phyloP scores from a whole-genome alignment of 2,113 vertebrate species.

The Tragelaphus buxtoni region DNA sequence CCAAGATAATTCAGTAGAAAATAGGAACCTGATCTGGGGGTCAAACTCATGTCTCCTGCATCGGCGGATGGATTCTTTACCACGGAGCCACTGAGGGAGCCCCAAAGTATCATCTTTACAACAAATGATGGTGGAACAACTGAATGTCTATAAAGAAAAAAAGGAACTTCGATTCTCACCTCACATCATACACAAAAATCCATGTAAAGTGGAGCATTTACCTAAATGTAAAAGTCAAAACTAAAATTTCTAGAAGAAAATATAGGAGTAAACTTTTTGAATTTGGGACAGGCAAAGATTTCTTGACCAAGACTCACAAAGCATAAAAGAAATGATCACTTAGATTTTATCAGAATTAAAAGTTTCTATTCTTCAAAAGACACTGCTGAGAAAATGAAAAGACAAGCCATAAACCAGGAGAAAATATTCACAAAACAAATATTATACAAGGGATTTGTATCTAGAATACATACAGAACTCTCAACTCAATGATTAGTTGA shows the following conservation, averaged over 20 bases:
- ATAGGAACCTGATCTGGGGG: neutral
- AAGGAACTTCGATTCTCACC: neutral
- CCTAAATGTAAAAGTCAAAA: neutral
- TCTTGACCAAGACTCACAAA: neutral
- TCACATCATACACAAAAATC: neutral
- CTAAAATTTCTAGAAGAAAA: neutral
- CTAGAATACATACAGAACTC: neutral
- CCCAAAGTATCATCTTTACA: neutral
- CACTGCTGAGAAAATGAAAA: neutral
- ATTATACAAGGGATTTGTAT: neutral
- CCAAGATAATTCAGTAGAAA: neutral
- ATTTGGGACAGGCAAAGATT: neutral
- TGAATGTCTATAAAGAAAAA: neutral
- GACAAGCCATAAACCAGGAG: neutral
- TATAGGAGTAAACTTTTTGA: neutral
- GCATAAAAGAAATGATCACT: neutral
- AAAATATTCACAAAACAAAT: neutral
- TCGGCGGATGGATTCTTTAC: neutral
- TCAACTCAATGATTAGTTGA: neutral
- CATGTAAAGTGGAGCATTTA: neutral
- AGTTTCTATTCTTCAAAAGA: neutral
- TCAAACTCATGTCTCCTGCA: neutral
- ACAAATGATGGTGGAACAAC: neutral
- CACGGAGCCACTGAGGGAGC: neutral
- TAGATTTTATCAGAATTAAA: neutral